Percentiles rank a stretch among this genome's conserved stretches.
phyloP scores from a whole-genome alignment of 2,113 vertebrate species.

The Pluvialis apricaria region DNA sequence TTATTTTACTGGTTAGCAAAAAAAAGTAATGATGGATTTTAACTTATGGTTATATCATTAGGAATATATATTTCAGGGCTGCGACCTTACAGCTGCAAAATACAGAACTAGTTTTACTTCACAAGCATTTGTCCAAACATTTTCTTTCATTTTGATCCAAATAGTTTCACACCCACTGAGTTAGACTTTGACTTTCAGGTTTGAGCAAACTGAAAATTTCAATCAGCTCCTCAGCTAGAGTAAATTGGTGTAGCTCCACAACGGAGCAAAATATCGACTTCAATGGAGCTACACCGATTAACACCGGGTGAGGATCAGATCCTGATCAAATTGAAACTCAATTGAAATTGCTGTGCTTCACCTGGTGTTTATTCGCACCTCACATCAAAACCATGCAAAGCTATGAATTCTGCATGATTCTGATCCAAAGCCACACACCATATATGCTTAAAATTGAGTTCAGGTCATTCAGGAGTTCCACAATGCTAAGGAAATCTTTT shows the following conservation, averaged over 20 bases:
- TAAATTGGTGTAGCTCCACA: constrained; percentile 21
- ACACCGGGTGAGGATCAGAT: constrained; percentile 7
- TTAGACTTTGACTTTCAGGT: constrained; percentile 44
- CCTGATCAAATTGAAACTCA: constrained; percentile 58
- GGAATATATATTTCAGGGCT: constrained; percentile 36
- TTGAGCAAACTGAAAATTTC: constrained; percentile 39
- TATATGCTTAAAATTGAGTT: constrained; percentile 54
- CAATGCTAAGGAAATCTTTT: constrained; percentile 20
- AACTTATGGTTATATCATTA: constrained; percentile 45
- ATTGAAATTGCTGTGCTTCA: constrained; percentile 52
- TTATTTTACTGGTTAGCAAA: neutral
- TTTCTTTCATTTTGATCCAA: constrained; percentile 72
- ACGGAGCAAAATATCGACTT: neutral
- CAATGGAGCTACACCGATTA: constrained; percentile 40
- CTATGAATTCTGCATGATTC: constrained; percentile 52
- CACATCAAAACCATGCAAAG: constrained; percentile 58
- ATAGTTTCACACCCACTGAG: constrained; percentile 59
- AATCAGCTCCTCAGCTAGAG: constrained; percentile 30
- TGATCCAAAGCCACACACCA: constrained; percentile 48
- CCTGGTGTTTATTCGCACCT: constrained; percentile 58
- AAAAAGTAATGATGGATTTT: neutral
- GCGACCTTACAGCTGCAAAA: constrained; percentile 42
- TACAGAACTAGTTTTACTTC: constrained; percentile 57
- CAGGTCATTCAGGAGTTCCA: constrained; percentile 57
- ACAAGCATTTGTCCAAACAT: constrained; percentile 53